These are phyloP conservation scores for Paramuricea clavata DNA, from an alignment of 92 coral and sea anemone species.

Conservation along the genomic window DNA sequence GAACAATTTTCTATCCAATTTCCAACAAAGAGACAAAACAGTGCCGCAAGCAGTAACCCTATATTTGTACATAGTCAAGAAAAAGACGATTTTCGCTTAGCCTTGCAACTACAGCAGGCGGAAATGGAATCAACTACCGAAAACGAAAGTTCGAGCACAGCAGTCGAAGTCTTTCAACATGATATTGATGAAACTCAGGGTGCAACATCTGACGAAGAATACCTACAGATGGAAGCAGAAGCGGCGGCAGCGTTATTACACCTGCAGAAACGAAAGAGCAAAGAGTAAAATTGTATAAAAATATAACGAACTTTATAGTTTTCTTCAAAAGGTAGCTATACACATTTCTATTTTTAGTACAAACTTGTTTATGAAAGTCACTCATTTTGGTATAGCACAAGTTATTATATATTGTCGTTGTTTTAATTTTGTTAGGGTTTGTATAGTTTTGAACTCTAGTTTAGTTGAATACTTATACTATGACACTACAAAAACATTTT, in stretches of 20 bases:
- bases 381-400: too few species aligned
- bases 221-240: slow-evolving; percentile 41
- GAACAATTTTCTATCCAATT: slow-evolving; percentile 43
- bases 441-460: not conserved
- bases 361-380: too few species aligned
- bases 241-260: slow-evolving; percentile 55
- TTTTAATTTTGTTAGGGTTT: not conserved
- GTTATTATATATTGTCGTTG: too few species aligned
- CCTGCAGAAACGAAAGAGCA: slow-evolving; percentile 9
- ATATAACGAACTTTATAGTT: not conserved
- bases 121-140: slow-evolving; percentile 48
- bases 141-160: not conserved
- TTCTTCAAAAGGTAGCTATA: too few species aligned
- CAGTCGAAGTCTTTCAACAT: not conserved
- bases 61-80: not conserved
- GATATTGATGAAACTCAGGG: not conserved
- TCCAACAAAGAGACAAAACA: slow-evolving; percentile 12
- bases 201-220: not conserved
- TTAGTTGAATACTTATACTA: too few species aligned
- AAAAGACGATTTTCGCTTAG: slow-evolving; percentile 57
- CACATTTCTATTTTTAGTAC: too few species aligned
- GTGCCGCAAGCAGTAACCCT: not conserved
- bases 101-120: slow-evolving; percentile 59
- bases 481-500: too few species aligned
- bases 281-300: not conserved